phyloP scores from a whole-genome alignment of 2,797 vertebrate genomes.

The Taeniopygia guttata region DNA sequence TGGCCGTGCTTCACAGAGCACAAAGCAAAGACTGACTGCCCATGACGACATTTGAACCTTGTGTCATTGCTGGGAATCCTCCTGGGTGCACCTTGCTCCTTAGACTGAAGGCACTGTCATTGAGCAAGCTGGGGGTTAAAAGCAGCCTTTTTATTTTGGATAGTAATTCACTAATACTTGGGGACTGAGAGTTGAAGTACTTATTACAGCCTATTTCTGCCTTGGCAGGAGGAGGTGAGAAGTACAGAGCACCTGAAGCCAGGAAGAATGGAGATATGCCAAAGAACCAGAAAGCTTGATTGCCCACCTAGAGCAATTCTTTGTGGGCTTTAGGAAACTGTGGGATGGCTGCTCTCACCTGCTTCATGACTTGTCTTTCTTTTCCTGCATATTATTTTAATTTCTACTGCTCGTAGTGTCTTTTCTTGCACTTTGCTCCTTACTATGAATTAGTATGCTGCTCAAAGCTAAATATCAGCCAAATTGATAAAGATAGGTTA shows the following conservation, averaged over 20 bases:
- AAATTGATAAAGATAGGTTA: not conserved
- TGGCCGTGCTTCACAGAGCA: not conserved
- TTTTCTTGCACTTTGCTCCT: not conserved
- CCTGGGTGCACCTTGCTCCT: fast-evolving
- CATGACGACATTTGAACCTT: not conserved
- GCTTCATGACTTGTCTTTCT: not conserved
- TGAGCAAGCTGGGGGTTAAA: not conserved
- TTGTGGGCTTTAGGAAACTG: not conserved
- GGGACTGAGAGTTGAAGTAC: not conserved
- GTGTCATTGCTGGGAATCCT: not conserved
- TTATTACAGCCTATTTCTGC: not conserved
- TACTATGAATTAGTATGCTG: not conserved
- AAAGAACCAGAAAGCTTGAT: not conserved
- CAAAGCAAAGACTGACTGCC: not conserved
- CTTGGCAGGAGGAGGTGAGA: not conserved
- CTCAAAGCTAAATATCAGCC: not conserved
- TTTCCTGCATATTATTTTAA: not conserved
- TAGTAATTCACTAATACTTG: not conserved
- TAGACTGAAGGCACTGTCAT: not conserved
- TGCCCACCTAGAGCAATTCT: not conserved
- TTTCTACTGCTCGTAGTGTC: not conserved
- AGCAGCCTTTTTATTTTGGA: not conserved
- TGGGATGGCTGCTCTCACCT: not conserved
- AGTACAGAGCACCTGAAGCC: not conserved
- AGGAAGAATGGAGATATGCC: not conserved